A percentile compares a stretch with the other conserved stretches of the same genome.
Evolutionary conservation across 2,113 vertebrate species (phyloP).

Genomic region (Paraplagusia blochii): DNA sequence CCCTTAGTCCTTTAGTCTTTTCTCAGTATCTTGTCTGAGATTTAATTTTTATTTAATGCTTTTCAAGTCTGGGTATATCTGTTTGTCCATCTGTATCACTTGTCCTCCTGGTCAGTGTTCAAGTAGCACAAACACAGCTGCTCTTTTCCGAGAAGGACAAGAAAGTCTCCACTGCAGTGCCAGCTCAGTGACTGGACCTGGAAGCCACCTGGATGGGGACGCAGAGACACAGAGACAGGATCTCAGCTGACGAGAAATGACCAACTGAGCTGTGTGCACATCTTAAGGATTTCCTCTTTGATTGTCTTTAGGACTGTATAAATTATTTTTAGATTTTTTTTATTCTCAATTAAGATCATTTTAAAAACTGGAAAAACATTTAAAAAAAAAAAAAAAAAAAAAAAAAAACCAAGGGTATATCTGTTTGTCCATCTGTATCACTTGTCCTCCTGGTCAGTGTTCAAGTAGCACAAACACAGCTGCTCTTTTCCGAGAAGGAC

Average conservation of each 20-base stretch:
- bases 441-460: constrained; percentile 62
- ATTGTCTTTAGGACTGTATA: no score
- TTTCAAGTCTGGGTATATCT: not conserved
- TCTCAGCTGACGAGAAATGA: no score
- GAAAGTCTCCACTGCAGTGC: constrained; percentile 80
- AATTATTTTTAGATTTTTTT: no score
- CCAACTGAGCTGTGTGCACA: no score
- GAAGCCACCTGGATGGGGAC: constrained; percentile 78
- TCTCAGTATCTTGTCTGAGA: not conserved
- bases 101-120: constrained; percentile 68
- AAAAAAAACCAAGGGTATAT: no score
- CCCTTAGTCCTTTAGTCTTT: no score
- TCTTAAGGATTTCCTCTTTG: no score
- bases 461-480: constrained; percentile 91
- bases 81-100: constrained; percentile 20
- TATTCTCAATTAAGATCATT: no score
- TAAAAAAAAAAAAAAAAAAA: no score
- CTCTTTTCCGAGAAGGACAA: constrained; percentile 87
- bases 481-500: constrained; percentile 87
- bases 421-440: constrained; percentile 12
- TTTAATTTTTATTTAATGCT: not conserved
- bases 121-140: constrained; percentile 91
- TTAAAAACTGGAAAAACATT: no score
- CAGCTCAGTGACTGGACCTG: constrained; percentile 84
- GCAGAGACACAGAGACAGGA: not conserved